A percentile compares a stretch with the other conserved stretches of the same genome.
phyloP scores from a whole-genome alignment of 2,113 vertebrate species.

The Dascyllus trimaculatus region DNA sequence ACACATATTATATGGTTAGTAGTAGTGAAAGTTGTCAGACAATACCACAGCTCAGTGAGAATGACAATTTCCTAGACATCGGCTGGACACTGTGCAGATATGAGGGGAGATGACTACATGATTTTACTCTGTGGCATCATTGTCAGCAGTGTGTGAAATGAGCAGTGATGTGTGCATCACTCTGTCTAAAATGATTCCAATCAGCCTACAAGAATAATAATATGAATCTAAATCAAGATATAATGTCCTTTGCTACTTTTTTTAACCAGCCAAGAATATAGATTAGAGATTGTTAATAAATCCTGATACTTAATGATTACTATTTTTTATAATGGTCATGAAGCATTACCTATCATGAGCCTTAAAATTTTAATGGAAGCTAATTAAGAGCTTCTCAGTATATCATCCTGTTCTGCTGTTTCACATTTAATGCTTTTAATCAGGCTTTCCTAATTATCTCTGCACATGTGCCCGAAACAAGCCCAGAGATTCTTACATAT shows the following conservation, averaged over 20 bases:
- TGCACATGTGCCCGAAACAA: no score
- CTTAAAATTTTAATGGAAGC: no score
- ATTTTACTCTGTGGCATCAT: not conserved
- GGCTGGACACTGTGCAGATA: no score
- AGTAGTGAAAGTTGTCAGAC: not conserved
- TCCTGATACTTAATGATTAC: not conserved
- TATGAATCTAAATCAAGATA: not conserved
- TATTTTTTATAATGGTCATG: not conserved
- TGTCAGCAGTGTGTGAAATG: constrained; percentile 8
- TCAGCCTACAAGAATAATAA: not conserved
- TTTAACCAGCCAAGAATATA: not conserved
- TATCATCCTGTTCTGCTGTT: no score
- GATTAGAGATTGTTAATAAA: not conserved
- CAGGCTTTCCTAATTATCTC: no score
- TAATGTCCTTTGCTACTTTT: not conserved
- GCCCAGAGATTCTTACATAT: no score
- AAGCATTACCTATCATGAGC: not conserved
- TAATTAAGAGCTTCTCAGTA: no score
- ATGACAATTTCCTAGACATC: not conserved
- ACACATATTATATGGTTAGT: not conserved
- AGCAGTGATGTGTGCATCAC: constrained; percentile 12
- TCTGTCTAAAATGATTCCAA: constrained; percentile 8
- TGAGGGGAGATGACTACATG: not conserved
- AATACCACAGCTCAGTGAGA: not conserved
- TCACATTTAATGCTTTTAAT: no score